These are phyloP conservation scores for Hypena proboscidalis DNA, from an alignment of 2,888 invertebrate genomes.

Conservation along the genomic window DNA sequence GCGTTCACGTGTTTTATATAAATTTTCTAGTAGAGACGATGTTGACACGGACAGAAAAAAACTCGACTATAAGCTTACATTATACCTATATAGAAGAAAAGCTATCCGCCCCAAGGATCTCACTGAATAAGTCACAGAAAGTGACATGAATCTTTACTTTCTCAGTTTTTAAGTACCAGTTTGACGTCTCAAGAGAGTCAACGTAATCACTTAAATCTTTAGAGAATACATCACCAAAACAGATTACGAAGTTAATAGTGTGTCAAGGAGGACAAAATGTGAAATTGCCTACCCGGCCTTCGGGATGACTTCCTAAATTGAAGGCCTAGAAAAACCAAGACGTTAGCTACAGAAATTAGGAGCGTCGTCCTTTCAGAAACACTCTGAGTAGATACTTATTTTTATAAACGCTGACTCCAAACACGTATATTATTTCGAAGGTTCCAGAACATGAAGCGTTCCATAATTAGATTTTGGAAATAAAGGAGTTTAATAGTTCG, in stretches of 20 bases:
- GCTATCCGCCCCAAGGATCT: too few relatives aligned
- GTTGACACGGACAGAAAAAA: too few relatives aligned
- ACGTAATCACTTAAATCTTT: too few relatives aligned
- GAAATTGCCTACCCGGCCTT: constrained; percentile 38
- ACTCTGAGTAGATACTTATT: constrained; percentile 39
- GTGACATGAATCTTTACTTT: too few relatives aligned
- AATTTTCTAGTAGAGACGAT: too few relatives aligned
- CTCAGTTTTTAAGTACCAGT: too few relatives aligned
- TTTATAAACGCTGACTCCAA: constrained; percentile 39
- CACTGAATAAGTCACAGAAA: too few relatives aligned
- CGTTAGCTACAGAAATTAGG: constrained; percentile 46
- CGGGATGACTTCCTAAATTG: constrained; percentile 46
- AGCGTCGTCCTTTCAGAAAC: constrained; percentile 38
- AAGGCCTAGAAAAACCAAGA: constrained; percentile 47
- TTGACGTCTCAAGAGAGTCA: too few relatives aligned
- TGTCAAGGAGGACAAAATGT: constrained; percentile 35
- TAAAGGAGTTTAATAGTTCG: constrained; percentile 13
- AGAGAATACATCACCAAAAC: not conserved
- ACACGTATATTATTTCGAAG: constrained; percentile 22
- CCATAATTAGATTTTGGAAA: constrained; percentile 26
- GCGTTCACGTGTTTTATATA: too few relatives aligned
- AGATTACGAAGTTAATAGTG: constrained; percentile 24
- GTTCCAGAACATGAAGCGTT: constrained; percentile 15
- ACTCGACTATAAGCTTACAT: too few relatives aligned
- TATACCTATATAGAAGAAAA: too few relatives aligned